These are phyloP conservation scores for Himalopsyche japonica DNA, from an alignment of 2,888 invertebrate genomes.

Conservation along the genomic window DNA sequence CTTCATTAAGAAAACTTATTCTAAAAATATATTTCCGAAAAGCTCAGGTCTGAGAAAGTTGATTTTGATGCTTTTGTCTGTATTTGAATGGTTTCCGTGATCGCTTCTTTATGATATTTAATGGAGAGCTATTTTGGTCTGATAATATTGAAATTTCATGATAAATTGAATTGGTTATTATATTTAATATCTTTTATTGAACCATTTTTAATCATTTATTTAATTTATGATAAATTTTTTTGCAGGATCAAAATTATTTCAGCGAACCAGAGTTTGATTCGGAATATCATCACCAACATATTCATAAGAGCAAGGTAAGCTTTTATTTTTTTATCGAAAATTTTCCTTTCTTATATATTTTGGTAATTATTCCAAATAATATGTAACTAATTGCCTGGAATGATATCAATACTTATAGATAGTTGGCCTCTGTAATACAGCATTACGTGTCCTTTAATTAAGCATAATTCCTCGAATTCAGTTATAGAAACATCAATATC, in stretches of 20 bases:
- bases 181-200: neutral
- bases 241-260: conserved; percentile 85
- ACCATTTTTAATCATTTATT: neutral
- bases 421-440: too few relatives aligned
- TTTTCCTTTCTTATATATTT: too few relatives aligned
- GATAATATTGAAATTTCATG: neutral
- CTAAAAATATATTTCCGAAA: neutral
- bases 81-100: neutral
- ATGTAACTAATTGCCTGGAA: too few relatives aligned
- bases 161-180: neutral
- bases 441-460: too few relatives aligned
- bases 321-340: neutral
- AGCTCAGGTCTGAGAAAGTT: neutral
- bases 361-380: too few relatives aligned
- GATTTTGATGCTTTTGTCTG: neutral
- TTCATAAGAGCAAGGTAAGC: conserved; percentile 89
- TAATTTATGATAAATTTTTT: conserved; percentile 33
- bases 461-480: too few relatives aligned
- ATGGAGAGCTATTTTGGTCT: neutral
- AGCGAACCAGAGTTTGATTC: conserved; percentile 94
- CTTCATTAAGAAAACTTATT: neutral
- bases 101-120: neutral
- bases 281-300: conserved; percentile 91
- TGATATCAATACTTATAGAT: too few relatives aligned
- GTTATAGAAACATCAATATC: too few relatives aligned